Evolutionary conservation across 2,797 vertebrate species (phyloP).

Genomic region (Hoplostethus atlanticus): DNA sequence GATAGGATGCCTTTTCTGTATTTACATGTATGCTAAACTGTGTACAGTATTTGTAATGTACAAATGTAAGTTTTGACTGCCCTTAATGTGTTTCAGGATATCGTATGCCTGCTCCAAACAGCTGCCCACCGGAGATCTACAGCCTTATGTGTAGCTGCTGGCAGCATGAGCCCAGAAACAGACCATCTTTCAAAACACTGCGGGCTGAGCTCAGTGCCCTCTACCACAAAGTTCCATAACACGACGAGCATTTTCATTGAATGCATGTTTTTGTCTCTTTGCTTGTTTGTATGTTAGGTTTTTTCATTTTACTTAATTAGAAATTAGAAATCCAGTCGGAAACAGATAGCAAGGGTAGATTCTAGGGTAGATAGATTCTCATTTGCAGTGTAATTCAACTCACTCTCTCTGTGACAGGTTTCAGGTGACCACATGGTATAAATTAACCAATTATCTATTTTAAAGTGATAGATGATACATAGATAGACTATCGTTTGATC

Average conservation of each 20-base stretch:
- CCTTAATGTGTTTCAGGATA: slow-evolving; percentile 81
- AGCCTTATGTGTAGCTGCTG: slow-evolving; percentile 92
- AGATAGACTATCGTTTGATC: no score
- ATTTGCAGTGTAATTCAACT: no score
- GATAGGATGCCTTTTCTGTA: neutral
- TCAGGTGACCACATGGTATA: no score
- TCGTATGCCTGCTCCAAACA: slow-evolving; percentile 87
- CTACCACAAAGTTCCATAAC: slow-evolving; percentile 75
- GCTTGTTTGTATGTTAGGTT: neutral
- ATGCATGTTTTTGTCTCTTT: neutral
- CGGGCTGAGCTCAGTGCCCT: slow-evolving; percentile 85
- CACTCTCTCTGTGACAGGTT: no score
- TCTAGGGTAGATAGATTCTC: no score
- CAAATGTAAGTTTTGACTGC: neutral
- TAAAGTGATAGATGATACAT: no score
- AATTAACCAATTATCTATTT: no score
- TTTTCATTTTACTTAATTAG: no score
- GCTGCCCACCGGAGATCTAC: slow-evolving; percentile 90
- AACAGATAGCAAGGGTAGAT: no score
- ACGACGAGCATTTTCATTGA: neutral
- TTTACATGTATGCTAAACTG: neutral
- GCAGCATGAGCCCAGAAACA: slow-evolving; percentile 88
- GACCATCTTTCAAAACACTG: slow-evolving; percentile 89
- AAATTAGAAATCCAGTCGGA: no score
- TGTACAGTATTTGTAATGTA: neutral